A percentile compares a stretch with the other conserved stretches of the same genome.
Evolutionary conservation across 2,888 invertebrate species (phyloP).

Genomic region (Villa cingulata): DNA sequence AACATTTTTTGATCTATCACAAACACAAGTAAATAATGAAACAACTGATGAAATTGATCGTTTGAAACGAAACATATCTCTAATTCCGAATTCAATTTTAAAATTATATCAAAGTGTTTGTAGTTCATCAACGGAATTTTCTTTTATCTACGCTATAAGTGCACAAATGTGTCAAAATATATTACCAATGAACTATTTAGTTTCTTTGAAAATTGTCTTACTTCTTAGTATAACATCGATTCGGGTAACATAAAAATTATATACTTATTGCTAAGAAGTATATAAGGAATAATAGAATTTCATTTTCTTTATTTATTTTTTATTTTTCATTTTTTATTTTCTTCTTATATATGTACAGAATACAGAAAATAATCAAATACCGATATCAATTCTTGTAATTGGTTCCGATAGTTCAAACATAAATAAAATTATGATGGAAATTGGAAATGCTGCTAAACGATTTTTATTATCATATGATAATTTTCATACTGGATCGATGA

Average conservation of each 20-base stretch:
- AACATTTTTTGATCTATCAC: no score
- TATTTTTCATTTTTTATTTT: no score
- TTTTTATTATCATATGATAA: constrained; percentile 26
- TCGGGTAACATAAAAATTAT: constrained; percentile 21
- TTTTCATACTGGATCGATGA: constrained; percentile 15
- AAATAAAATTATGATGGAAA: constrained; percentile 22
- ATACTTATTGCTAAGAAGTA: no score
- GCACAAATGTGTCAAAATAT: constrained; percentile 31
- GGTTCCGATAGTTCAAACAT: constrained; percentile 24
- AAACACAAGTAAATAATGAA: no score
- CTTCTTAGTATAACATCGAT: constrained; percentile 35
- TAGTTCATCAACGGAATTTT: constrained; percentile 28
- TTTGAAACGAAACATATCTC: no score
- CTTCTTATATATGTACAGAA: no score
- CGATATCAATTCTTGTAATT: constrained; percentile 28
- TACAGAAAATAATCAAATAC: constrained; percentile 12
- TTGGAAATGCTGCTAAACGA: constrained; percentile 28
- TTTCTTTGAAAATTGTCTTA: constrained; percentile 35
- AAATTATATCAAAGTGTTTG: constrained; percentile 23
- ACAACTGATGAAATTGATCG: no score
- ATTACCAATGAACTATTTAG: constrained; percentile 34
- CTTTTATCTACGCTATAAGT: constrained; percentile 32
- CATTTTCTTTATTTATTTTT: no score
- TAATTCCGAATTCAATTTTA: constrained; percentile 21
- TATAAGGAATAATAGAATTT: background rate